A percentile compares a stretch with the other conserved stretches of the same genome.
Conservation (phyloP, 2,113 vertebrate genomes). For the Hypomesus transpacificus region DNA sequence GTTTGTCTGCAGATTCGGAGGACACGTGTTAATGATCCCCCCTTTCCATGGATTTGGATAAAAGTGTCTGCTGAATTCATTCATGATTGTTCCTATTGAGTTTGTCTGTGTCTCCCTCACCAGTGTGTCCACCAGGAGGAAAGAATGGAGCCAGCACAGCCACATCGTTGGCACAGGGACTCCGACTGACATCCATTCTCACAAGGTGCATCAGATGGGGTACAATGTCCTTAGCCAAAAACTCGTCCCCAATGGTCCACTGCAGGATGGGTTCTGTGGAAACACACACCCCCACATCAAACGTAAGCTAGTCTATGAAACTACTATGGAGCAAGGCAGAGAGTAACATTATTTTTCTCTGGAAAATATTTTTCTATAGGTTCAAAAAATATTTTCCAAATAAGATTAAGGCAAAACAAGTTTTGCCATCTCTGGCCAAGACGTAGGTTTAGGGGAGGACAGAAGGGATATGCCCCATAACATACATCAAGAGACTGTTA, state of each 20-base stretch:
- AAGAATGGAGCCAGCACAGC: conserved; percentile 21
- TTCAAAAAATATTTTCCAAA: too few species aligned
- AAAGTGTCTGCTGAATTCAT: background rate
- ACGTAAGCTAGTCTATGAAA: background rate
- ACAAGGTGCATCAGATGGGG: background rate
- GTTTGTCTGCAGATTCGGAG: background rate
- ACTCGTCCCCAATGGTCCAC: conserved; percentile 23
- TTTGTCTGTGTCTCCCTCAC: background rate
- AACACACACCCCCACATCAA: background rate
- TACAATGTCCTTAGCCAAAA: background rate
- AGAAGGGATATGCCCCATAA: too few species aligned
- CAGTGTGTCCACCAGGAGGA: background rate
- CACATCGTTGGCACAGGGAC: conserved; percentile 28
- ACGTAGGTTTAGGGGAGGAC: too few species aligned
- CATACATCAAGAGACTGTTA: too few species aligned
- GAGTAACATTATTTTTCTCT: too few species aligned
- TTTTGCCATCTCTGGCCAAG: too few species aligned
- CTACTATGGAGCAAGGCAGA: background rate
- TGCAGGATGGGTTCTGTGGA: conserved; percentile 24
- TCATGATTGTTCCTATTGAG: background rate
- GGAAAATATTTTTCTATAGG: too few species aligned
- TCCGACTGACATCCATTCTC: conserved; percentile 9
- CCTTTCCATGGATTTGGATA: too few species aligned
- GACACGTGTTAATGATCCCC: background rate
- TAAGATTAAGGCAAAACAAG: too few species aligned